phyloP scores from a whole-genome alignment of 2,888 invertebrate genomes.

The Drosophila suboccidentalis region DNA sequence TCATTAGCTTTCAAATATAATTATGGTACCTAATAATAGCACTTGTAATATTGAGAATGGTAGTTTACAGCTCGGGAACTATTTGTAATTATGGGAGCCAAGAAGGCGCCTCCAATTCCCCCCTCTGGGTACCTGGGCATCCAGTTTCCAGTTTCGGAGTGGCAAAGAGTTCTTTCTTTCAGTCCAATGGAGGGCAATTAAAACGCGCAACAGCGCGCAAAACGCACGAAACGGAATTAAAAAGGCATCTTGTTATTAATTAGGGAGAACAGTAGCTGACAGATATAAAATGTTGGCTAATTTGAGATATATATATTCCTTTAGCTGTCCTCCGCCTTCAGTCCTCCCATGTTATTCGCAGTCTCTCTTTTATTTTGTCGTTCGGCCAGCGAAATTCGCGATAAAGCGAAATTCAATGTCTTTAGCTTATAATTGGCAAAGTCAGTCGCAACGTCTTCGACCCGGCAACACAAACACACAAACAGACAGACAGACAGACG shows the following conservation, averaged over 20 bases:
- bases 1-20: constrained; percentile 10
- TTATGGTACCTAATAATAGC: constrained; percentile 9
- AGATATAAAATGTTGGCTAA: constrained; percentile 85
- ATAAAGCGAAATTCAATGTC: constrained; percentile 81
- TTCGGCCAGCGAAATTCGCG: constrained; percentile 67
- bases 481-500: constrained; percentile 32
- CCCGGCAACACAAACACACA: constrained; percentile 15
- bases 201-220: constrained; percentile 81
- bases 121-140: not conserved
- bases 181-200: constrained; percentile 65
- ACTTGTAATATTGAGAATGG: constrained; percentile 7
- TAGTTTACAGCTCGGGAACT: constrained; percentile 5
- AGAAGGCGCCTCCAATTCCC: constrained; percentile 6
- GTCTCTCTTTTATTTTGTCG: constrained; percentile 60
- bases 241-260: constrained; percentile 85
- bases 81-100: constrained; percentile 12
- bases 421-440: constrained; percentile 80
- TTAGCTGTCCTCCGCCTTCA: constrained; percentile 17
- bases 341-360: constrained; percentile 22
- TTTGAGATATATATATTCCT: constrained; percentile 75
- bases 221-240: constrained; percentile 77
- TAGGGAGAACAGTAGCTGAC: constrained; percentile 85
- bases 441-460: constrained; percentile 48
- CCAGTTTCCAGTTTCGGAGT: not conserved
- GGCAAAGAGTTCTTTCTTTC: not conserved